Conservation (phyloP, 2,113 vertebrate genomes). For the Microtus montanus region DNA sequence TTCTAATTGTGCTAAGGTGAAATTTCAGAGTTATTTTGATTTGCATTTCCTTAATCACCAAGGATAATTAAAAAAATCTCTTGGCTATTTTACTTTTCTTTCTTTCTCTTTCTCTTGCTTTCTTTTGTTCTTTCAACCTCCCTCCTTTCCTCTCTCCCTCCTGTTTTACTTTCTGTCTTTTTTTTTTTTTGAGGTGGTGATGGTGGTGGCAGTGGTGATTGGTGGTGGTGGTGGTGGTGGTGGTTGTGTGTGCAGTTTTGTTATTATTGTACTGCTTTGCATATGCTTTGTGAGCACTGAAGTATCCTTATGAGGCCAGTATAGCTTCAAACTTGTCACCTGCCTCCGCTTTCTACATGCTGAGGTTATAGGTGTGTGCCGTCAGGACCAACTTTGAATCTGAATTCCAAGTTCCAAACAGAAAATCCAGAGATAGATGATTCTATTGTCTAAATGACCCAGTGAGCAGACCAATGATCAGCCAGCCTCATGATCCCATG, state of each 20-base stretch:
- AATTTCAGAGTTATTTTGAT: not conserved
- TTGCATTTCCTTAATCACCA: not conserved
- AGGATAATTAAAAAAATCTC: not conserved
- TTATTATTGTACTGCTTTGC: not conserved
- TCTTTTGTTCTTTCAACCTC: not conserved
- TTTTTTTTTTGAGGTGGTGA: not conserved
- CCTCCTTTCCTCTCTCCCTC: no score
- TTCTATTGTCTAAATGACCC: not conserved
- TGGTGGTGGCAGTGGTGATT: not conserved
- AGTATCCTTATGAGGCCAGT: not conserved
- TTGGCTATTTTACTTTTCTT: not conserved
- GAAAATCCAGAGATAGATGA: not conserved
- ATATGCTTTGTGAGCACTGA: not conserved
- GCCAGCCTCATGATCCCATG: not conserved
- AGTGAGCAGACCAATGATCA: not conserved
- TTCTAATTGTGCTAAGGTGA: not conserved
- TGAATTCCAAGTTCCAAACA: not conserved
- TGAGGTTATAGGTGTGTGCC: not conserved
- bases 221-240: no score
- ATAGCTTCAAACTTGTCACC: not conserved
- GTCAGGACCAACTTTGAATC: not conserved
- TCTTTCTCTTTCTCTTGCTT: not conserved
- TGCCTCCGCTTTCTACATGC: not conserved
- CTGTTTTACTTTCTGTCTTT: no score
- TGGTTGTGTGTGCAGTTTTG: not conserved